Conservation (phyloP, 2,113 vertebrate genomes). For the Copsychus sechellarum region DNA sequence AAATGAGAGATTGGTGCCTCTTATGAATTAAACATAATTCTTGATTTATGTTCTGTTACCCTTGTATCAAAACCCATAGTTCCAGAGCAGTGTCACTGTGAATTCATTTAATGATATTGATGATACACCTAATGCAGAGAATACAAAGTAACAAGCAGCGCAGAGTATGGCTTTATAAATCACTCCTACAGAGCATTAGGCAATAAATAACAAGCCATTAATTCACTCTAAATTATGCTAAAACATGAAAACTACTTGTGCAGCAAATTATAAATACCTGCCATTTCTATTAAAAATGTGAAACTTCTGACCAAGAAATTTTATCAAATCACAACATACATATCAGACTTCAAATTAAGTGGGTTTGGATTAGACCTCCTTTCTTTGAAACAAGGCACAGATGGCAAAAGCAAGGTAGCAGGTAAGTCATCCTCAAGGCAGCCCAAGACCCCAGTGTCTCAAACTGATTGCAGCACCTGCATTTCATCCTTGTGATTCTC, state of each 20-base stretch:
- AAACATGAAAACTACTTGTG: conserved; percentile 64
- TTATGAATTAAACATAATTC: conserved; percentile 82
- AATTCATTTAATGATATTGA: conserved; percentile 79
- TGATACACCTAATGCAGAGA: conserved; percentile 69
- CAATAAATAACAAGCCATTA: conserved; percentile 75
- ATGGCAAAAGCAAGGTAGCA: not conserved
- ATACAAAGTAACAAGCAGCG: conserved; percentile 65
- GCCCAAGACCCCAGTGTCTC: accelerated
- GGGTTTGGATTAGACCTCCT: not conserved
- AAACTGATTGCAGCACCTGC: not conserved
- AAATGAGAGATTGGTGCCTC: conserved; percentile 72
- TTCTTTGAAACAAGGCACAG: not conserved
- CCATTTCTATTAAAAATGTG: conserved; percentile 21
- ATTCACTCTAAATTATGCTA: conserved; percentile 68
- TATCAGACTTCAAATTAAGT: conserved; percentile 3
- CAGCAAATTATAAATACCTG: conserved; percentile 57
- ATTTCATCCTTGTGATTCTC: not conserved
- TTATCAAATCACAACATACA: not conserved
- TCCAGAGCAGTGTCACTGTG: conserved; percentile 74
- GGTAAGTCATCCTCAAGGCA: not conserved
- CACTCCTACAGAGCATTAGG: conserved; percentile 63
- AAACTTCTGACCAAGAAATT: conserved; percentile 40
- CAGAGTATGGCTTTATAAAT: conserved; percentile 70
- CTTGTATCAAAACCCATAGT: conserved; percentile 75
- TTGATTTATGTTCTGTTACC: conserved; percentile 78